Percentiles rank a stretch among this genome's conserved stretches.
phyloP scores from a whole-genome alignment of 2,797 vertebrate genomes.

The Coluber constrictor region DNA sequence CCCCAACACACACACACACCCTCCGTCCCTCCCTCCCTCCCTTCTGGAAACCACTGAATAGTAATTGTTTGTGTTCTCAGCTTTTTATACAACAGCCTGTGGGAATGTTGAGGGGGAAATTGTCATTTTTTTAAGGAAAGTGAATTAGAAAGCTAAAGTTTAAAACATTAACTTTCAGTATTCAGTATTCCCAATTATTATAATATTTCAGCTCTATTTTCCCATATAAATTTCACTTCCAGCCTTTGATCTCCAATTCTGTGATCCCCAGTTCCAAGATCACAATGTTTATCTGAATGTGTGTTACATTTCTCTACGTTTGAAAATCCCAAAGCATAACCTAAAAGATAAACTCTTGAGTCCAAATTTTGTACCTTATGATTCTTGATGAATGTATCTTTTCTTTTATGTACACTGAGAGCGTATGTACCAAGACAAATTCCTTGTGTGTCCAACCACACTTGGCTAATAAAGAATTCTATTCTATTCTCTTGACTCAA shows the following conservation, averaged over 20 bases:
- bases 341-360: conserved; percentile 48
- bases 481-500: not conserved
- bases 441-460: no score
- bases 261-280: conserved; percentile 27
- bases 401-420: no score
- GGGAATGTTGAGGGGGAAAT: not conserved
- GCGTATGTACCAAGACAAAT: no score
- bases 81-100: not conserved
- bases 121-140: not conserved
- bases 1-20: not conserved
- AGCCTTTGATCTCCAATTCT: not conserved
- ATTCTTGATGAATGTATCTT: no score
- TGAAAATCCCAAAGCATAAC: conserved; percentile 36
- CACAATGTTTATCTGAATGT: conserved; percentile 41
- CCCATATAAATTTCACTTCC: not conserved
- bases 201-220: not conserved
- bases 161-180: not conserved
- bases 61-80: not conserved
- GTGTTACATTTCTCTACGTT: conserved; percentile 33
- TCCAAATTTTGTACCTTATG: conserved; percentile 41
- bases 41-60: not conserved
- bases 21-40: not conserved
- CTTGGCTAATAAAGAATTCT: no score
- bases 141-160: not conserved
- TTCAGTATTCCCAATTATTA: not conserved